Evolutionary conservation across 1,140 invertebrate genomes (phyloP), one percentile per base, ranked within the genome.

Genomic region (Drosophila carrolli): DNA sequence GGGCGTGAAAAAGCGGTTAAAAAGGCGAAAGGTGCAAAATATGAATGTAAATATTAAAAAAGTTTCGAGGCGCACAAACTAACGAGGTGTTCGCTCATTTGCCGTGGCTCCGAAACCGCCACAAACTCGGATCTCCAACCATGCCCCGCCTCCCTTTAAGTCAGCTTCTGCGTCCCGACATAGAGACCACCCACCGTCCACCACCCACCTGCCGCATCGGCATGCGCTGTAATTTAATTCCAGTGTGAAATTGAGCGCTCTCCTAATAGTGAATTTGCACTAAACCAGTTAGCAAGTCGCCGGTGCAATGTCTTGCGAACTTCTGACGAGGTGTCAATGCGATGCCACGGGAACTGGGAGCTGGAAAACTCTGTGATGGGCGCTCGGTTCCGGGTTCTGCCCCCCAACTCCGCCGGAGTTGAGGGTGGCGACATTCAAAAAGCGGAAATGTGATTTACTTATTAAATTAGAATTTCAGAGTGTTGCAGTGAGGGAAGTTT

Each of bases 21-120:
- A 48, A 71, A 62, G 80, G 75, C 55, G 51, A 83, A 88, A 88
- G 83, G 84, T 88, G 83, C 84, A 88, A 88, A 89, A 88, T 89
- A 89, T 88, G 80, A 89, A 88, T 88, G 83, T 89, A 89, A 88
- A 88, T 88, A 88, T 88, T 88, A 88, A 88, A 88, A 88, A 88
- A 88, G 83, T 88, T 88, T 89, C 72, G 76, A 83, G 84, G 85
- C 73, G 71, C 83, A 73, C 55, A 83, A 89, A 80, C 83, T 88
- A 88, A 88, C 83, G 83, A 88, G 83, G 61, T 88, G 83, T 89
- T 70, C 84, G 73, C 83, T 89, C 84, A 89, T 88, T 88, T 88
- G 72, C 79, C 55, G 19, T 19, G 14, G 9, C 29, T n/a, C 46
- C 23, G 29, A 50, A 23, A 27, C 51, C 57, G 6, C 56, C 66